Conservation (phyloP, 2,888 invertebrate species). For the Mimumesa dahlbomi region DNA sequence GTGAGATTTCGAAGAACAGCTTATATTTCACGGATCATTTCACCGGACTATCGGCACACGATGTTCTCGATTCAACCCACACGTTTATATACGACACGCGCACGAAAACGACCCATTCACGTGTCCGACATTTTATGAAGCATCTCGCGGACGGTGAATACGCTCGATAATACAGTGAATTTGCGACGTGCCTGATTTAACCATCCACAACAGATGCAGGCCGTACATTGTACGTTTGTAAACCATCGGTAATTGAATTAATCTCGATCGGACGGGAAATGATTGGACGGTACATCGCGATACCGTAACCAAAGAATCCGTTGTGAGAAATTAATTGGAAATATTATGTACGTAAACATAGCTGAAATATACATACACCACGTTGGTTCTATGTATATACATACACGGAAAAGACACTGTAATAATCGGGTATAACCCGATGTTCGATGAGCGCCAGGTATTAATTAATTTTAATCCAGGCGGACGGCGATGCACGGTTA, state of each 20-base stretch:
- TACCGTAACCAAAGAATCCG: neutral
- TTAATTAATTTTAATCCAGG: constrained; percentile 30
- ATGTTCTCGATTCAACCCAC: neutral
- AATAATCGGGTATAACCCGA: constrained; percentile 9
- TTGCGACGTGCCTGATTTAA: constrained; percentile 13
- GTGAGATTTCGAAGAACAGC: constrained; percentile 11
- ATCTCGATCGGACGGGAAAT: constrained; percentile 7
- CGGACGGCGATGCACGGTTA: neutral
- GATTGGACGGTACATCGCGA: neutral
- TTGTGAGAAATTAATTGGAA: constrained; percentile 11
- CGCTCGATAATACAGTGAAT: neutral
- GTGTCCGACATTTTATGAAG: constrained; percentile 19
- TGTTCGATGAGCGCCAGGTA: constrained; percentile 1
- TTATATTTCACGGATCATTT: constrained; percentile 20
- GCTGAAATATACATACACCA: too few relatives aligned
- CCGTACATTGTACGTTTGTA: too few relatives aligned
- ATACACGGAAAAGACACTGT: neutral
- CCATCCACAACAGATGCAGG: neutral
- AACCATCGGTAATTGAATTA: constrained; percentile 18
- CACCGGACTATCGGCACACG: constrained; percentile 12
- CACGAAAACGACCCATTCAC: neutral
- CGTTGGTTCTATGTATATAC: too few relatives aligned
- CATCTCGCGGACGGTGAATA: neutral
- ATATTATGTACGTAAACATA: neutral
- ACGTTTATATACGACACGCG: neutral